Conservation (phyloP, 2,797 vertebrate species). For the Petrocephalus schoutedeni region DNA sequence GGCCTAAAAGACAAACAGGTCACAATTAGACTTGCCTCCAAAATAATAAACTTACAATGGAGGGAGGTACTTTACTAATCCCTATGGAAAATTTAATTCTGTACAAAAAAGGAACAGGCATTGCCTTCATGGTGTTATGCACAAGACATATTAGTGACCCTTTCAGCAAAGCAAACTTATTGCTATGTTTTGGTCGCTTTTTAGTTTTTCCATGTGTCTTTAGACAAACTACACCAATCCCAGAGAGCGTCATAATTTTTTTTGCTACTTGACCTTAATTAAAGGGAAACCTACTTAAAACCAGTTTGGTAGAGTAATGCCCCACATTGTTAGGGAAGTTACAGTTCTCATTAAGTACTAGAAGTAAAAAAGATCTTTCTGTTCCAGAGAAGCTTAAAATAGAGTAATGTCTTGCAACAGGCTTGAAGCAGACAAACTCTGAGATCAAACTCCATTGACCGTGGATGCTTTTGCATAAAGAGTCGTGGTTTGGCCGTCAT, state of each 20-base stretch:
- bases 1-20: constrained; percentile 59
- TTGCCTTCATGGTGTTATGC: background rate
- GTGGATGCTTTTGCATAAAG: no score
- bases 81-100: background rate
- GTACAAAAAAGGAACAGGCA: background rate
- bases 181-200: background rate
- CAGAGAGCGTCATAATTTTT: background rate
- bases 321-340: background rate
- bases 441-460: background rate
- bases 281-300: background rate
- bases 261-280: background rate
- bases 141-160: background rate
- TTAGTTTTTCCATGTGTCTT: background rate
- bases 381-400: background rate
- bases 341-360: background rate
- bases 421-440: background rate
- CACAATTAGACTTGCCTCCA: background rate
- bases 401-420: background rate
- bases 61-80: background rate
- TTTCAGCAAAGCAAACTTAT: background rate
- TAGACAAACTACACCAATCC: background rate
- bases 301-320: background rate
- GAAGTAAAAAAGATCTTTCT: background rate
- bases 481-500: no score
- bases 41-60: background rate